Evolutionary conservation across 2,888 invertebrate species (phyloP), one percentile per base, ranked within the genome.

Genomic region (Habrosyne pyritoides): DNA sequence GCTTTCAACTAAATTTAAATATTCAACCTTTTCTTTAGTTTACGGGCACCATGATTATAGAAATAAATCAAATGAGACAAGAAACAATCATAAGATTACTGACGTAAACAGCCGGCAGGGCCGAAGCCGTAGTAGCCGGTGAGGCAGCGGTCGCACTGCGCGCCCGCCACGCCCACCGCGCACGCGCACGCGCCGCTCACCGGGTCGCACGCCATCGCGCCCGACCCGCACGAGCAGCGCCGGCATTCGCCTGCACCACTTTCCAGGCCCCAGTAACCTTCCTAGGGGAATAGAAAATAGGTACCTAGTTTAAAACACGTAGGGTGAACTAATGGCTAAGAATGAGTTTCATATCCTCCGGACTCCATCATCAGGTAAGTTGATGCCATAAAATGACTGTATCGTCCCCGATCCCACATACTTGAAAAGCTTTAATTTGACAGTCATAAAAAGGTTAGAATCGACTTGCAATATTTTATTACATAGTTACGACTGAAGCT

Each of bases 121-220:
- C 96, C 95, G 74, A 96, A 96, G 55, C 97, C 97, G 76, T 95
- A 97, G 85, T 94, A 96, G 1, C 95, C 96, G 1, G 95, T 94
- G 30, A 96, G 90, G 80, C 98, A 98, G 51, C 87, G 86, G 73
- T 96, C 95, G 77, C 98, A 98, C 53, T 93, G 93, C 26, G 92
- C 81, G 0, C 97, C 97, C 5, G 94, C 95, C 0, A 97, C 95
- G 2, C 97, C 97, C 2, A 94, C 93, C 53, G 95, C 95, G 83
- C 97, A 97, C 33, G 93, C 92, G 85, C 98, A 98, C 60, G 95
- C 94, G 0, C 98, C 98, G 1, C 94, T 95, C 63, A 90, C 91
- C 6, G 95, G 94, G 78, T 98, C 95, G 87, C 99, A 99, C 8
- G 91, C 88, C 53, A 96, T 95, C 21, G 95, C 94, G 71, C 98